Conservation (phyloP, 1,140 invertebrate genomes). For the Neodiprion virginianus region DNA sequence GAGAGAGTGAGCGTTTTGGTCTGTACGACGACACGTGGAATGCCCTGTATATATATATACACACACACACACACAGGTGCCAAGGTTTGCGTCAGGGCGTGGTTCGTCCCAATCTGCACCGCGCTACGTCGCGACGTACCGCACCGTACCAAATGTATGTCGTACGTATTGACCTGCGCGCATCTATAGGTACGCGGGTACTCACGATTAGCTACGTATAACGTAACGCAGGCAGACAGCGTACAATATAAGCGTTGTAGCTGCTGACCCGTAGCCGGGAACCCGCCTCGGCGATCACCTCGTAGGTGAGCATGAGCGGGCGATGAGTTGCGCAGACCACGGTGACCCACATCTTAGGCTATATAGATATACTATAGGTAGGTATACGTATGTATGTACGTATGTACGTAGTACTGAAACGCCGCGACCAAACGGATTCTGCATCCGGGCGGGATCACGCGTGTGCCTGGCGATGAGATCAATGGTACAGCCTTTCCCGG, state of each 20-base stretch:
- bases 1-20: too few relatives aligned
- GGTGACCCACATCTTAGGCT: not conserved
- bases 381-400: not conserved
- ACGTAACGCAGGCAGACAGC: too few relatives aligned
- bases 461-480: not conserved
- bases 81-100: slow-evolving; percentile 22
- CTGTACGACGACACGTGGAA: too few relatives aligned
- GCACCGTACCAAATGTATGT: not conserved
- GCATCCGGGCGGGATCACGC: slow-evolving; percentile 1
- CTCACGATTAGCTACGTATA: too few relatives aligned
- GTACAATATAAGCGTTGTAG: too few relatives aligned
- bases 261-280: too few relatives aligned
- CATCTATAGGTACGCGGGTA: not conserved
- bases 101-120: slow-evolving; percentile 16
- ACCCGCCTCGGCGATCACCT: not conserved
- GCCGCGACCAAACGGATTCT: not conserved
- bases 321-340: not conserved
- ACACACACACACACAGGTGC: too few relatives aligned
- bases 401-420: not conserved
- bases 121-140: not conserved
- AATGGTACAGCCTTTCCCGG: slow-evolving; percentile 27
- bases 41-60: too few relatives aligned
- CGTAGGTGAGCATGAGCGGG: not conserved
- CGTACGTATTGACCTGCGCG: not conserved
- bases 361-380: not conserved